phyloP scores from a whole-genome alignment of 2,888 invertebrate species.

The Panopea generosa region DNA sequence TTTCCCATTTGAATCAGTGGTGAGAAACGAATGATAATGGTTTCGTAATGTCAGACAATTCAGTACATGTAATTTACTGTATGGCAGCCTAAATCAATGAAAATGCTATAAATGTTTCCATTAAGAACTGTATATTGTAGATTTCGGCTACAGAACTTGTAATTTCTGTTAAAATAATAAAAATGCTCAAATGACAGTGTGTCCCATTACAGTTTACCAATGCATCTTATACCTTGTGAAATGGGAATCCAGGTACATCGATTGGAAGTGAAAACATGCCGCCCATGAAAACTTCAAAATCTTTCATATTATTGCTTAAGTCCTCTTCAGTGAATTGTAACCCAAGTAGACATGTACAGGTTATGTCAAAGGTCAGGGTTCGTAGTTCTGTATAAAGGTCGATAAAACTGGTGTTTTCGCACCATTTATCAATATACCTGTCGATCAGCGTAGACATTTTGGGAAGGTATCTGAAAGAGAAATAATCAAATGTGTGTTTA shows the following conservation, averaged over 20 bases:
- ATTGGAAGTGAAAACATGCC: slow-evolving; percentile 80
- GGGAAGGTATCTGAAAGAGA: slow-evolving; percentile 59
- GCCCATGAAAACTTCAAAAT: slow-evolving; percentile 71
- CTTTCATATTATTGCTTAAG: slow-evolving; percentile 54
- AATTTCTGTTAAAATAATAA: no score
- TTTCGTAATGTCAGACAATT: no score
- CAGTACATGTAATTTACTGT: no score
- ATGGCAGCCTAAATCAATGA: no score
- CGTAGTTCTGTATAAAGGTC: slow-evolving; percentile 74
- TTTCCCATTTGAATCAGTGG: no score
- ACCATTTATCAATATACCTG: slow-evolving; percentile 73
- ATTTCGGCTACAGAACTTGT: no score
- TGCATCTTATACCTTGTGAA: slow-evolving; percentile 80
- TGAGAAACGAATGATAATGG: no score
- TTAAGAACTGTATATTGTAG: no score
- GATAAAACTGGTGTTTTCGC: slow-evolving; percentile 56
- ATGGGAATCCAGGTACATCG: slow-evolving; percentile 76
- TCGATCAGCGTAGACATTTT: slow-evolving; percentile 59
- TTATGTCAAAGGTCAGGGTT: slow-evolving; percentile 74
- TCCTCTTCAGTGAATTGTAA: slow-evolving; percentile 65
- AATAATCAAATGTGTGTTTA: not conserved
- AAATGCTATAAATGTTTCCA: no score
- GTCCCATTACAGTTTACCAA: no score
- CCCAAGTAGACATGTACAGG: slow-evolving; percentile 76
- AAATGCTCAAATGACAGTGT: no score